Conservation (phyloP, 2,888 invertebrate genomes). For the Stenchaetothrips biformis region DNA sequence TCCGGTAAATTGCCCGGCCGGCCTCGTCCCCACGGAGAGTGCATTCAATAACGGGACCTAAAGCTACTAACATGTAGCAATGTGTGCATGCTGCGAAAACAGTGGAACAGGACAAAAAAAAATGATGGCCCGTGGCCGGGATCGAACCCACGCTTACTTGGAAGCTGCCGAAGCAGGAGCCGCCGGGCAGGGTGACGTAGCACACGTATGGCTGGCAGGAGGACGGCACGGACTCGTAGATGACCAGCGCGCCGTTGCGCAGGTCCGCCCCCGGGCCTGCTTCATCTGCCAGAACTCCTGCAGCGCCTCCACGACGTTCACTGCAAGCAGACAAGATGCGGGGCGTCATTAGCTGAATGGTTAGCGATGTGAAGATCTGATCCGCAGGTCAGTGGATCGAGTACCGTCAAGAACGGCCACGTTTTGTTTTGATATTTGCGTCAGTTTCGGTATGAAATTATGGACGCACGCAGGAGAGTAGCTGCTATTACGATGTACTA, state of each 20-base stretch:
- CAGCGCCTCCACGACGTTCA: conserved; percentile 91
- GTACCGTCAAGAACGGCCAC: too few relatives aligned
- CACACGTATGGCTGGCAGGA: conserved; percentile 89
- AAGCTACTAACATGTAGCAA: conserved; percentile 24
- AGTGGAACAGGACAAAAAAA: not conserved
- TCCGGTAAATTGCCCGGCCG: not conserved
- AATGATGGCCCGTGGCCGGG: too few relatives aligned
- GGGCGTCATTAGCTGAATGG: too few relatives aligned
- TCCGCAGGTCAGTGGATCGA: too few relatives aligned
- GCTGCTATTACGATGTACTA: too few relatives aligned
- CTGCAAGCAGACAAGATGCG: conserved; percentile 53
- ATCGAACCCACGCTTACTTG: conserved; percentile 55
- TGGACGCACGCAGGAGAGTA: too few relatives aligned
- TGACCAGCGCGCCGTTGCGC: conserved; percentile 83
- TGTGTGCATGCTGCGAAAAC: not conserved
- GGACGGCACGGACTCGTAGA: conserved; percentile 90
- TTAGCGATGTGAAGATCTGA: too few relatives aligned
- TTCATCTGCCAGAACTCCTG: conserved; percentile 99
- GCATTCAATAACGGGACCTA: conserved; percentile 26
- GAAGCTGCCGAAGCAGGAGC: conserved; percentile 93
- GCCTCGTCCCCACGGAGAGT: not conserved
- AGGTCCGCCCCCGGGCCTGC: conserved; percentile 80
- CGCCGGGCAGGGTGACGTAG: conserved; percentile 90
- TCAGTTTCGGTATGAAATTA: too few relatives aligned
- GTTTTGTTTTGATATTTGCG: too few relatives aligned